Evolutionary conservation across 2,888 invertebrate species (phyloP), one percentile per base, ranked within the genome.

Genomic region (Eudasyphora cyanicolor): DNA sequence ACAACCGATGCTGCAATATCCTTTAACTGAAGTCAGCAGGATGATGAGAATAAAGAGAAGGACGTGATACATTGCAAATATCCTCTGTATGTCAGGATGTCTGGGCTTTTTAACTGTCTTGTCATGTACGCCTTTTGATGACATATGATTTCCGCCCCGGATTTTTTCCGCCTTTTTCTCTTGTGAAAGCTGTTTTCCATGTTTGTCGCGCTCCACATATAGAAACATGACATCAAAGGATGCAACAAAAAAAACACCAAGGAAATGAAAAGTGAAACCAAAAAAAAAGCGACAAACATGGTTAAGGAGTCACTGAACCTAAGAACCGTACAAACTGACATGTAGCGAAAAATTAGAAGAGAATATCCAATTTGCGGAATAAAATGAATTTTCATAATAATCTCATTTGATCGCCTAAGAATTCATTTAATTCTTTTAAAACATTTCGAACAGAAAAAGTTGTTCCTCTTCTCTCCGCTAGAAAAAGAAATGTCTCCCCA

Each of bases 91-190:
- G 45, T n/a, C 0, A 2, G n/a, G 4, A n/a, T 45, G 45, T 45
- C 2, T 45, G 45, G 45, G n/a, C 45, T 45, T 45, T 45, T 45
- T 45, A 45, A n/a, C 45, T 45, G 45, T 45, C 45, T n/a, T 45
- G 45, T 45, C 45, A 45, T 45, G 45, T 45, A 45, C 45, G 45
- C 45, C 45, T 45, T 45, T 45, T 45, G 45, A 45, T 45, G 45
- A 45, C 45, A 45, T 14, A 45, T 45, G 45, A 45, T 45, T 45
- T 45, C 45, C 45, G 45, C 14, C 45, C 38, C 10, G n/a, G 45
- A n/a, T 45, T 45, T n/a, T 45, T 1, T 45, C n/a, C 12, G 14
- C 12, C n/a, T 45, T 1, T 45, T 45, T 45, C 2, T 45, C n/a
- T n/a, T n/a, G 14, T 45, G n/a, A n/a, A 14, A 45, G 12, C 45